Conservation (phyloP, 1,140 invertebrate genomes). For the Musca domestica region DNA sequence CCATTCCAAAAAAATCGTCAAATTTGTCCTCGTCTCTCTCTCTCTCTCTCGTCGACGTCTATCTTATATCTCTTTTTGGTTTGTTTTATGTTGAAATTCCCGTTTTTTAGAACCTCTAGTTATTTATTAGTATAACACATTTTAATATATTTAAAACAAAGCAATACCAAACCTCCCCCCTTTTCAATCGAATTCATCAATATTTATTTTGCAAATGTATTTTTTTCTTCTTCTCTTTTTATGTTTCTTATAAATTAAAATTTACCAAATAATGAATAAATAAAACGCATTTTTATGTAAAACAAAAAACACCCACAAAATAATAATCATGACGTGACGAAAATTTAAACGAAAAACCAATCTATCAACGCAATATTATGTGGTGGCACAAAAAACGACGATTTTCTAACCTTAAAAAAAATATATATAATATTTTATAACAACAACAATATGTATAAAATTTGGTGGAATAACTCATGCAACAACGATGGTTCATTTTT, state of each 20-base stretch:
- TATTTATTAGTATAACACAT: conserved; percentile 10
- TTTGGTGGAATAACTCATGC: background rate
- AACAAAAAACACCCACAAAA: conserved; percentile 39
- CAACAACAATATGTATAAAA: conserved; percentile 2
- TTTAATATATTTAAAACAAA: conserved; percentile 14
- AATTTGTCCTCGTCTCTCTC: background rate
- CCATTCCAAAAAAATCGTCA: background rate
- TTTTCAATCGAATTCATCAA: conserved; percentile 24
- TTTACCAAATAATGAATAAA: conserved; percentile 35
- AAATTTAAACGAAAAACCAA: too few species aligned
- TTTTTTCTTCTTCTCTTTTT: conserved; percentile 51
- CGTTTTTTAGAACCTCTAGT: background rate
- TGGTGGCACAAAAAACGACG: conserved; percentile 7
- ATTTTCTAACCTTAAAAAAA: background rate
- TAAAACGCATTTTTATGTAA: conserved; percentile 27
- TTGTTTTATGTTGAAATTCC: background rate
- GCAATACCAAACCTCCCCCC: background rate
- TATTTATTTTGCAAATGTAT: conserved; percentile 48
- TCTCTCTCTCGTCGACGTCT: background rate
- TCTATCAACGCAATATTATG: background rate
- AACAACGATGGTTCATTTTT: too few species aligned
- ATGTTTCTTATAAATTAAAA: conserved; percentile 36
- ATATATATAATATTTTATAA: background rate
- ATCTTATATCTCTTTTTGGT: background rate
- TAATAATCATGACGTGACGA: conserved; percentile 21